A percentile compares a stretch with the other conserved stretches of the same genome.
Conservation (phyloP, 2,888 invertebrate species). For the Camptogramma bilineatum region DNA sequence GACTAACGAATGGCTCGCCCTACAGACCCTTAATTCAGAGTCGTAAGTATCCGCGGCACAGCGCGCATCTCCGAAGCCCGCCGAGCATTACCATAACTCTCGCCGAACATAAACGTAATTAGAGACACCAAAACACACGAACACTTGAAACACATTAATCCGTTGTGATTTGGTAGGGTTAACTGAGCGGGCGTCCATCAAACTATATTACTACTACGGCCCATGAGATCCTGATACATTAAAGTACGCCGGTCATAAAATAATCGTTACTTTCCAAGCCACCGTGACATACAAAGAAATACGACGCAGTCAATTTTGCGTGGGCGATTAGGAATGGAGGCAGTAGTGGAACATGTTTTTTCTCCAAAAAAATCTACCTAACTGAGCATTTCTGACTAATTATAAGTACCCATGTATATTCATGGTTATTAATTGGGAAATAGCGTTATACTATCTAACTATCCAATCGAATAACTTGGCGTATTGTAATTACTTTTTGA, state of each 20-base stretch:
- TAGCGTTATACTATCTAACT: slow-evolving; percentile 32
- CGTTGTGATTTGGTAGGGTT: slow-evolving; percentile 75
- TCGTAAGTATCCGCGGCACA: slow-evolving; percentile 82
- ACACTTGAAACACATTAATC: slow-evolving; percentile 80
- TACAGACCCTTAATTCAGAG: slow-evolving; percentile 85
- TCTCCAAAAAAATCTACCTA: slow-evolving; percentile 40
- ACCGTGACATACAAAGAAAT: slow-evolving; percentile 59
- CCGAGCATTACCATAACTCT: slow-evolving; percentile 82
- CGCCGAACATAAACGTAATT: slow-evolving; percentile 78
- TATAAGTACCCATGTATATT: slow-evolving; percentile 25
- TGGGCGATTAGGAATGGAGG: slow-evolving; percentile 62
- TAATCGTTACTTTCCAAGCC: slow-evolving; percentile 59
- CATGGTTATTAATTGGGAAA: slow-evolving; percentile 37
- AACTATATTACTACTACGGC: slow-evolving; percentile 55
- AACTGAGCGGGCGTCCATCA: slow-evolving; percentile 67
- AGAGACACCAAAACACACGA: slow-evolving; percentile 79
- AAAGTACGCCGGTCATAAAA: slow-evolving; percentile 61
- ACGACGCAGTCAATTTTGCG: slow-evolving; percentile 51
- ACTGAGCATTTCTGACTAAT: slow-evolving; percentile 19
- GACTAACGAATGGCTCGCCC: slow-evolving; percentile 86
- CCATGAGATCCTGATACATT: slow-evolving; percentile 64
- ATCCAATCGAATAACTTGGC: slow-evolving; percentile 4
- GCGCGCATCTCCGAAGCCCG: slow-evolving; percentile 71
- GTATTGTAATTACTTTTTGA: slow-evolving; percentile 8
- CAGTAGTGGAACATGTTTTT: slow-evolving; percentile 57